phyloP scores from a whole-genome alignment of 2,113 vertebrate genomes.

The Pseudopodoces humilis region DNA sequence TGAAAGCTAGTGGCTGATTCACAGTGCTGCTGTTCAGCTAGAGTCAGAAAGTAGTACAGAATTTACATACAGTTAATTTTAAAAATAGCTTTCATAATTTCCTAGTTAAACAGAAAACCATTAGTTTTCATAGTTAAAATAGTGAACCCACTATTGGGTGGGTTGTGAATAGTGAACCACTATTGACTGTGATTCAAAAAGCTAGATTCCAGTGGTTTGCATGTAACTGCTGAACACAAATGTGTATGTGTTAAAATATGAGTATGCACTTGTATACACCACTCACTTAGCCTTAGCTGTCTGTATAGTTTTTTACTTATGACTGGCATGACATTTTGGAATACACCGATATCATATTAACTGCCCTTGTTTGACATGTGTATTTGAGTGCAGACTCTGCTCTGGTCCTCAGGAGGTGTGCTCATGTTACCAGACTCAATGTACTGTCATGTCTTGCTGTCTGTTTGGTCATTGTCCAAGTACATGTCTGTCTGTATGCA shows the following conservation, averaged over 20 bases:
- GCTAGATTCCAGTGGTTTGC: background rate
- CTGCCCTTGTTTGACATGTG: constrained; percentile 3
- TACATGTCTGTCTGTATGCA: constrained; percentile 37
- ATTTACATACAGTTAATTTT: background rate
- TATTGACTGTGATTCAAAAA: background rate
- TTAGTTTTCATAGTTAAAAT: background rate
- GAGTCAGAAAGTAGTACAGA: background rate
- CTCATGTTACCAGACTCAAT: constrained; percentile 18
- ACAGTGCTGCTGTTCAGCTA: background rate
- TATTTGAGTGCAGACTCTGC: constrained; percentile 50
- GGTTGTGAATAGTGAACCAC: too few relatives aligned
- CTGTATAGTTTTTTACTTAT: background rate
- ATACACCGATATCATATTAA: background rate
- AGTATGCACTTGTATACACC: background rate
- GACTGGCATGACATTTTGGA: constrained; percentile 27
- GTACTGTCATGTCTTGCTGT: constrained; percentile 38
- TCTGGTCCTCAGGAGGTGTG: constrained; percentile 11
- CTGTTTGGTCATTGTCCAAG: constrained; percentile 56
- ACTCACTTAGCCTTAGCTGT: background rate
- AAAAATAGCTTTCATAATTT: background rate
- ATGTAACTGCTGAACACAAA: background rate
- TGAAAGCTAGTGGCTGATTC: background rate
- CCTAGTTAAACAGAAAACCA: background rate
- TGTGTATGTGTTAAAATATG: background rate
- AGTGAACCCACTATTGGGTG: background rate